phyloP scores from a whole-genome alignment of 2,113 vertebrate genomes.

The Hippocampus zosterae region DNA sequence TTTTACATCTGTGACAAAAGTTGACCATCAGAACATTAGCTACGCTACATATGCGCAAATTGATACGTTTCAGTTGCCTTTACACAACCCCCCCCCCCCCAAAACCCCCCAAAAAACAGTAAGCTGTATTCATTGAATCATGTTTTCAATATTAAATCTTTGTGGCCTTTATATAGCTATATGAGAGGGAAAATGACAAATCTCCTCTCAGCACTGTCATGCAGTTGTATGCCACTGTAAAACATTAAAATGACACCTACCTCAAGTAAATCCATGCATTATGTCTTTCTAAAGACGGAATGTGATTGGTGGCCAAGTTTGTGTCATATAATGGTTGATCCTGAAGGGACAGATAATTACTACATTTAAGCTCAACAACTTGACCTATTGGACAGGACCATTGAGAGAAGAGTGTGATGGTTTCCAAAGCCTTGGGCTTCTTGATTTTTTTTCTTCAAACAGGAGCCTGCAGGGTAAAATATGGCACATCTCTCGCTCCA shows the following conservation, averaged over 20 bases:
- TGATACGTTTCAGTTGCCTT: neutral
- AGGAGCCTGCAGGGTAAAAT: neutral
- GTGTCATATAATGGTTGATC: neutral
- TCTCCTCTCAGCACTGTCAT: too few species aligned
- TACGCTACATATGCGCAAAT: neutral
- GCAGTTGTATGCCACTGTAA: neutral
- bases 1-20: neutral
- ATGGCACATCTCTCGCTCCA: neutral
- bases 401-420: neutral
- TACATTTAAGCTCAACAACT: neutral
- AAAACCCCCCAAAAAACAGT: neutral
- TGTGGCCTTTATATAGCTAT: too few species aligned
- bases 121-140: neutral
- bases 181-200: too few species aligned
- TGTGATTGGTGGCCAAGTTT: neutral
- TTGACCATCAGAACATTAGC: neutral
- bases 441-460: slow-evolving; percentile 4
- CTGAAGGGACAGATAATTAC: neutral
- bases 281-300: neutral
- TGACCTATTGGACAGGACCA: neutral
- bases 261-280: neutral
- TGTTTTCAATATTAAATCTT: too few species aligned
- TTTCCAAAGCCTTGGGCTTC: neutral
- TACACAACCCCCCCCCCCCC: too few species aligned
- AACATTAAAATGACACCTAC: neutral